Conservation (phyloP, 2,797 vertebrate genomes). For the Taeniopygia guttata region DNA sequence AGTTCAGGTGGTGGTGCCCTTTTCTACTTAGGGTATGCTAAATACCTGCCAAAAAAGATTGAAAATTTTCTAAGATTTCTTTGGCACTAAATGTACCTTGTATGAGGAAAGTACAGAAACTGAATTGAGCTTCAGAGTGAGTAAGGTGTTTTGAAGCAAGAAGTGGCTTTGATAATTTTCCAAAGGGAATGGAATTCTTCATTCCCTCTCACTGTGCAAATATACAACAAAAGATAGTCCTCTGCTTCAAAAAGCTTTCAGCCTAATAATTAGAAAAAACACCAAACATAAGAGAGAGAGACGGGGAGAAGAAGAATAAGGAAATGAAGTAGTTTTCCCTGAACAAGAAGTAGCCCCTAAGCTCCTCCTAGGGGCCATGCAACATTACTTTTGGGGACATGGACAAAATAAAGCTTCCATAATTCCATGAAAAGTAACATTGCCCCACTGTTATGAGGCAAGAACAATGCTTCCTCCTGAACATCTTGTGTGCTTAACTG, state of each 20-base stretch:
- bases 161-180: not conserved
- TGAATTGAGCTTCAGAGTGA: not conserved
- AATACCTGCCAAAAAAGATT: not conserved
- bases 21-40: not conserved
- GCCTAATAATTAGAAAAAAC: not conserved
- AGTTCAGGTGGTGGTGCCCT: not conserved
- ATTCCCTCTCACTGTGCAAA: not conserved
- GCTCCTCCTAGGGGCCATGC: accelerated
- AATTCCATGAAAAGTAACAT: not conserved
- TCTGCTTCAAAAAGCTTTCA: not conserved
- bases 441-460: not conserved
- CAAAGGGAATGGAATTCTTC: not conserved
- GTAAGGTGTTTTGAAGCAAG: not conserved
- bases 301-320: not conserved
- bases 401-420: not conserved
- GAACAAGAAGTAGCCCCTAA: not conserved
- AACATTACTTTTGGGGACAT: not conserved
- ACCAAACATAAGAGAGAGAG: not conserved
- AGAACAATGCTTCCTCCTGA: not conserved
- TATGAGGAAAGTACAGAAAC: not conserved
- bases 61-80: not conserved
- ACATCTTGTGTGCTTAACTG: not conserved
- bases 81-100: not conserved
- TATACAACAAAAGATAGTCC: not conserved
- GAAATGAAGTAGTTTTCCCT: not conserved